Conservation (phyloP, 2,113 vertebrate genomes). For the Scortum barcoo region DNA sequence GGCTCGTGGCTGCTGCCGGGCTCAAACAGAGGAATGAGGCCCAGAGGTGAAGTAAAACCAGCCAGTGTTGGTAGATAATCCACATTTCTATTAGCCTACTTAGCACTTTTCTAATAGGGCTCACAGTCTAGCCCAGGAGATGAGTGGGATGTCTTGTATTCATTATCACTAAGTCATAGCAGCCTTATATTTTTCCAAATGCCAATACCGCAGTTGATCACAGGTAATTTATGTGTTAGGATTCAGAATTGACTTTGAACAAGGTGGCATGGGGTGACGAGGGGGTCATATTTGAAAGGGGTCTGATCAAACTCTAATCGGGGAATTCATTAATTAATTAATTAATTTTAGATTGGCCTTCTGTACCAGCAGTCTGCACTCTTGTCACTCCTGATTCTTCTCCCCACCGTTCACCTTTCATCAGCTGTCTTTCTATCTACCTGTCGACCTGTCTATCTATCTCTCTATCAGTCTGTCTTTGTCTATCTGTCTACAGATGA, state of each 20-base stretch:
- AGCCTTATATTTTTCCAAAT: slow-evolving; percentile 42
- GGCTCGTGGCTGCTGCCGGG: slow-evolving; percentile 44
- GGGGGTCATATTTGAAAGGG: slow-evolving; percentile 55
- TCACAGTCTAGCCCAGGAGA: slow-evolving; percentile 65
- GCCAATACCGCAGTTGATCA: slow-evolving; percentile 41
- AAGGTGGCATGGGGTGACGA: slow-evolving; percentile 38
- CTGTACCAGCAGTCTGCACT: slow-evolving; percentile 28
- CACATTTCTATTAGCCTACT: slow-evolving; percentile 78
- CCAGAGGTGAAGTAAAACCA: slow-evolving; percentile 70
- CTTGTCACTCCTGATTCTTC: slow-evolving; percentile 33
- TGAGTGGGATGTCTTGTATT: slow-evolving; percentile 62
- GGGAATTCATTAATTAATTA: slow-evolving; percentile 64
- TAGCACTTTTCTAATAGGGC: slow-evolving; percentile 72
- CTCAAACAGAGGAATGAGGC: slow-evolving; percentile 51
- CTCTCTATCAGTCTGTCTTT: background rate
- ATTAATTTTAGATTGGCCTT: slow-evolving; percentile 54
- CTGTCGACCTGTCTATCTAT: background rate
- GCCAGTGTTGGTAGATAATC: slow-evolving; percentile 71
- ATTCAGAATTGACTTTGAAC: slow-evolving; percentile 49
- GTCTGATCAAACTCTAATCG: slow-evolving; percentile 62
- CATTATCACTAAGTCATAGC: slow-evolving; percentile 62
- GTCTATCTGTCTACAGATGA: slow-evolving; percentile 7
- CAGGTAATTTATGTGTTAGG: slow-evolving; percentile 40
- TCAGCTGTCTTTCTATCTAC: background rate
- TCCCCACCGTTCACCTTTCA: slow-evolving; percentile 4